Evolutionary conservation across 2,113 vertebrate species (phyloP), one percentile per base, ranked within the genome.

Genomic region (Anser cygnoides): DNA sequence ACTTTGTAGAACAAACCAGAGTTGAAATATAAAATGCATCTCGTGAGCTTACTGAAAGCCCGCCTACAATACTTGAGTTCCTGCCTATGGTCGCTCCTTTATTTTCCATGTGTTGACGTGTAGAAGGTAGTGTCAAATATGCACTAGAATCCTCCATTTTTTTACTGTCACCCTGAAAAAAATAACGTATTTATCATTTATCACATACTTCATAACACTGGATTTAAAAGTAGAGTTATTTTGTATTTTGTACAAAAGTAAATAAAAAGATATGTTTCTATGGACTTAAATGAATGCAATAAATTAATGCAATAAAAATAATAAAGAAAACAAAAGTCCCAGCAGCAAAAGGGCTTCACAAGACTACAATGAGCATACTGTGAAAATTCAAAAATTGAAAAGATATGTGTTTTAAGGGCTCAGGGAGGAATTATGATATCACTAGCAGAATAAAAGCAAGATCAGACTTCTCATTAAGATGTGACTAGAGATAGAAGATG

Each of bases 1-100:
- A 97, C 93, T 99, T 99, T 22, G 99, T 99, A 70, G 99, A 99
- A 92, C 99, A 99, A 93, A 99, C 99, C n/a, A 99, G 98, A 9
- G 98, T 99, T 54, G 99, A 98, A 95, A 99, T 99, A 93, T 63
- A 98, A 96, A 99, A 99, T 17, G 97, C 97, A 97, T 99, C 99
- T 85, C 99, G 98, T 41, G 99, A 98, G 98, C 98, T 99, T 93
- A 98, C 96, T 2, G 99, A 99, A 29, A 99, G 98, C 4, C 98
- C 98, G 28, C 98, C 98, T 4, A 94, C 89, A 29, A 91, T 98
- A 88, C 98, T 99, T 72, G 98, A 97, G 94, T 97, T 99, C 85
- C 99, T 98, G 93, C 93, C 98, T 80, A 99, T 84, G 10, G 97
- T 95, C 19, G 96, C 22, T 46, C 93, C 97, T 96, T 98, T 99